These are phyloP conservation scores for Apogon hyalosoma DNA, from an alignment of 2,797 vertebrate genomes.

Conservation along the genomic window DNA sequence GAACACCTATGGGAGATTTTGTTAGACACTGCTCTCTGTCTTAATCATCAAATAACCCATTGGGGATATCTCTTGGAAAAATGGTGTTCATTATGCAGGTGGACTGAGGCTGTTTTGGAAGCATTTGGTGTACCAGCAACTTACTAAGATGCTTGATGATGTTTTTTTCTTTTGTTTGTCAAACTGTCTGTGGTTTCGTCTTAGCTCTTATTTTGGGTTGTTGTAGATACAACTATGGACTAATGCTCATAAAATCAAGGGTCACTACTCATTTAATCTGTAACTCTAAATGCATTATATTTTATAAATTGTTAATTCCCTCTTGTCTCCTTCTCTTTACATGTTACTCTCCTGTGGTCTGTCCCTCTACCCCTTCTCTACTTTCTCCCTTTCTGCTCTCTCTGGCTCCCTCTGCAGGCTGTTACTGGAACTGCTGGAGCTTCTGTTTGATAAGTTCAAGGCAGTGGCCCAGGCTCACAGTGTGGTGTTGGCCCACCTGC, in stretches of 20 bases:
- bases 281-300: not conserved
- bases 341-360: not conserved
- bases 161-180: too few species aligned
- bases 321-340: not conserved
- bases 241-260: not conserved
- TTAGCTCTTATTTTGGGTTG: conserved; percentile 3
- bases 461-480: conserved; percentile 94
- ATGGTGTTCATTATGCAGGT: too few species aligned
- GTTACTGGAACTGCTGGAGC: conserved; percentile 94
- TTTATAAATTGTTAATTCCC: not conserved
- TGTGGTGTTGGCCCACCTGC: conserved; percentile 91
- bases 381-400: conserved; percentile 34
- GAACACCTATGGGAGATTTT: too few species aligned
- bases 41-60: too few species aligned
- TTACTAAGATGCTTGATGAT: too few species aligned
- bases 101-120: too few species aligned
- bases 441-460: conserved; percentile 97
- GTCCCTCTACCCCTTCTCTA: not conserved
- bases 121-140: too few species aligned
- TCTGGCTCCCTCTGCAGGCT: conserved; percentile 86
- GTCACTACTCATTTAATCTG: not conserved
- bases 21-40: too few species aligned
- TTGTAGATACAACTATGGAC: not conserved
- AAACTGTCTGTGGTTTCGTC: not conserved
- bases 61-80: too few species aligned